Base-by-base conservation (phyloP, 2,797 vertebrate genomes). In the Danio jaintianensis region DNA sequence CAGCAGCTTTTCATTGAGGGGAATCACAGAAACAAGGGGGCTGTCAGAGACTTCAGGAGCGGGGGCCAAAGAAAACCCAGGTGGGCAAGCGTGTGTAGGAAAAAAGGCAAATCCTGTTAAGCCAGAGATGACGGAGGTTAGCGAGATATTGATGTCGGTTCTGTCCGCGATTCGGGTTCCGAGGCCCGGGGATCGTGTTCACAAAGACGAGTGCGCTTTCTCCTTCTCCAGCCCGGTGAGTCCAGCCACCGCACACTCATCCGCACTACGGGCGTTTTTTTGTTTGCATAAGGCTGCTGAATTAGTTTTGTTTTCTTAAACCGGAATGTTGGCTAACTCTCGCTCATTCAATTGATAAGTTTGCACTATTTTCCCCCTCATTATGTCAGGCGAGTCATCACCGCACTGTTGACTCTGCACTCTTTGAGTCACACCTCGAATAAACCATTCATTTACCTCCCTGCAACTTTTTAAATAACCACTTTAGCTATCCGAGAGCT, bases 181-280 rank as follows among this genome's bases (percentile, higher is more conserved):
- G 74, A 96, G 97, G 90, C 95, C 97, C 79, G 98, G 97, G 83
- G 98, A 99, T 93, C 95, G 97, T 77, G 98, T 99, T 90, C 97
- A 99, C 93, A 99, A 98, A 95, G 98, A 99, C 90, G 98, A 99
- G 92, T 99, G 98, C 92, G 98, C 96, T 91, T 97, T 98, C 90
- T 98, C 97, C 88, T 99, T 98, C 92, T 91, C 97, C 85, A 96
- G 95, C 15, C 97, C 97, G 96, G 98, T 98, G 94, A 96, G 97
- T 87, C 40, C 12, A 45, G 74, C 22, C 22, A 59, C 66, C 62
- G 66, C 67, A 61, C 55, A 61, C 66, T 79, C 76, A 79, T 61
- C 42, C 2, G 40, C 42, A 68, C 42, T 12, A 10, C 58, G 4
- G 7, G 29, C 13, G 18, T 62, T 29, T 67, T 55, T 7, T 70